These are phyloP conservation scores for Melipona quadrifasciata DNA, from an alignment of 1,140 invertebrate genomes.

Conservation along the genomic window DNA sequence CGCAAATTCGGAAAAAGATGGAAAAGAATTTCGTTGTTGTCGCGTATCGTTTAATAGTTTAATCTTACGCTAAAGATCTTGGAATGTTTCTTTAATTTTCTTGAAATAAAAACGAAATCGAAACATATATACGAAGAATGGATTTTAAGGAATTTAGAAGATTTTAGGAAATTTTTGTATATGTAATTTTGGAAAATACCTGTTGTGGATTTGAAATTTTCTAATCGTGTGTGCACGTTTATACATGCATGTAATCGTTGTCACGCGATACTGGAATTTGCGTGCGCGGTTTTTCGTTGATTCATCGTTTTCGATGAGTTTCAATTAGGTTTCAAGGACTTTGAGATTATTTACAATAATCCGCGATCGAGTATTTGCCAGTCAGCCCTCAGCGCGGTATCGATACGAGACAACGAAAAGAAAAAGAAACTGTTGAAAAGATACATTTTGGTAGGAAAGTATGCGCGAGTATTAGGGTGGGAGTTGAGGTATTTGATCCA, in stretches of 20 bases:
- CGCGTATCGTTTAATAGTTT: background rate
- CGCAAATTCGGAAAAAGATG: background rate
- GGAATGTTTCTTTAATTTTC: background rate
- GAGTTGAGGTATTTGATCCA: conserved; percentile 5
- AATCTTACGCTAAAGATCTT: background rate
- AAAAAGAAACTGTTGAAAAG: background rate
- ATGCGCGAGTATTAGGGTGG: background rate
- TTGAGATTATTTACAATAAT: background rate
- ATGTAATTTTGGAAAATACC: background rate
- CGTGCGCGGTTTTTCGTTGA: conserved; percentile 31
- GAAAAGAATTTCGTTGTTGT: background rate
- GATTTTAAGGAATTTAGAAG: background rate
- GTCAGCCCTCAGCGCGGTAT: no score
- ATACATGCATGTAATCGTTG: background rate
- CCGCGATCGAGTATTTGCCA: background rate
- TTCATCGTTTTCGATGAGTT: conserved; percentile 21
- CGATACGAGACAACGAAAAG: no score
- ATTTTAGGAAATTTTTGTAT: background rate
- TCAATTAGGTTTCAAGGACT: background rate
- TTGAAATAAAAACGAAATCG: background rate
- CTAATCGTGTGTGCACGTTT: background rate
- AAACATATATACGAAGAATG: background rate
- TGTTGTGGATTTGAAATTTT: background rate
- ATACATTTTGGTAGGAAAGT: background rate
- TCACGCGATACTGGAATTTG: conserved; percentile 28